Percentiles rank a stretch among this genome's conserved stretches.
These are phyloP conservation scores for Euschistus heros DNA, from an alignment of 1,140 invertebrate species.

Conservation along the genomic window DNA sequence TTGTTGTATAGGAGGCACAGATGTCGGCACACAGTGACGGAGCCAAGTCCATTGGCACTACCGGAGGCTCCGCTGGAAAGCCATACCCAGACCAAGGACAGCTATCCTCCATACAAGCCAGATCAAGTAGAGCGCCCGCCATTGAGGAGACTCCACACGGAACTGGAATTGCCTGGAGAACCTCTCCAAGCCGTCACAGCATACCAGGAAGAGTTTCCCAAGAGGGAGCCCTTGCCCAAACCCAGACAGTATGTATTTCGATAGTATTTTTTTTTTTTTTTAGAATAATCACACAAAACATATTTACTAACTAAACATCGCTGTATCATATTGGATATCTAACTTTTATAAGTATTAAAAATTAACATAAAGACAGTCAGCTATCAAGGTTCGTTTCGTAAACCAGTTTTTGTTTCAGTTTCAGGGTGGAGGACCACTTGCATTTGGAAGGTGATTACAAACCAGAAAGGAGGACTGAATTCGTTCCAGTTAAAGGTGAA, in stretches of 20 bases:
- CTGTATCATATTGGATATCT: no score
- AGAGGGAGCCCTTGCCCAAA: conserved; percentile 44
- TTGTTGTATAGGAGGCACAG: conserved; percentile 42
- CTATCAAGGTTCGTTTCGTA: no score
- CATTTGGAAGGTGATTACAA: conserved; percentile 41
- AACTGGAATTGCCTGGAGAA: conserved; percentile 35
- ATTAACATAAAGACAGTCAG: no score
- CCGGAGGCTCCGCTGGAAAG: conserved; percentile 21
- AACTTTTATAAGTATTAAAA: no score
- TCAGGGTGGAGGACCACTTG: conserved; percentile 35
- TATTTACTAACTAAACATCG: no score
- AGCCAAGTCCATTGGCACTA: conserved; percentile 33
- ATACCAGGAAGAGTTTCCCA: conserved; percentile 52
- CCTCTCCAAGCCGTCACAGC: conserved; percentile 44
- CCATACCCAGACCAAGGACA: conserved; percentile 30
- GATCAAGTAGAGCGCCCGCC: conserved; percentile 31
- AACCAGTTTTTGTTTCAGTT: no score
- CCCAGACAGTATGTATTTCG: conserved; percentile 35
- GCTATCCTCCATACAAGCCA: conserved; percentile 30
- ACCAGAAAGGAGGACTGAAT: conserved; percentile 40
- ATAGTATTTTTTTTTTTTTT: neutral
- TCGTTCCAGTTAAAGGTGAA: conserved; percentile 37
- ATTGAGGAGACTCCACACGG: conserved; percentile 31
- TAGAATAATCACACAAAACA: no score
- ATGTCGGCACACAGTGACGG: conserved; percentile 38